phyloP scores from a whole-genome alignment of 2,888 invertebrate species.

The Dichetophora obliterata region DNA sequence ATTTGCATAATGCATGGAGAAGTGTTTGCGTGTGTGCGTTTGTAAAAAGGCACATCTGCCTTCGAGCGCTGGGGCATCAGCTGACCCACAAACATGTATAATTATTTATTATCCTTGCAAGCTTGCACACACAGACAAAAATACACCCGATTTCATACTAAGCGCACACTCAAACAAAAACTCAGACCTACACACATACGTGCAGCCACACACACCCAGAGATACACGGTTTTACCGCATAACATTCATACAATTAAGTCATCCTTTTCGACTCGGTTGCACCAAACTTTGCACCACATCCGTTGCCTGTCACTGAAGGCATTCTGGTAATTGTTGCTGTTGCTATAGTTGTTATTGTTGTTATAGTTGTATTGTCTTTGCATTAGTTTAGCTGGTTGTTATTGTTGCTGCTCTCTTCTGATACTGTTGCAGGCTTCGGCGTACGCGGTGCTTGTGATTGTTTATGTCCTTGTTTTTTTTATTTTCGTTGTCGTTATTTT shows the following conservation, averaged over 20 bases:
- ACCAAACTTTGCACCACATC: too few relatives aligned
- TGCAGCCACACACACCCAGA: too few relatives aligned
- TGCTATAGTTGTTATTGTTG: neutral
- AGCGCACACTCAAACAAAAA: neutral
- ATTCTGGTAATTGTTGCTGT: neutral
- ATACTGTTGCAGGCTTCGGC: too few relatives aligned
- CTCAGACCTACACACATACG: neutral
- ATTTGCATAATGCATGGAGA: neutral
- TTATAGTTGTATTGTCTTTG: too few relatives aligned
- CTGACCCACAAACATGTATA: constrained; percentile 21
- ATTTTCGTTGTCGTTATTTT: neutral
- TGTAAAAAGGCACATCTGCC: neutral
- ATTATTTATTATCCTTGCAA: constrained; percentile 20
- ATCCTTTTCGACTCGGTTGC: too few relatives aligned
- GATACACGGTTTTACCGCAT: neutral
- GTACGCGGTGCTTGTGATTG: neutral
- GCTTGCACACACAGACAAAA: too few relatives aligned
- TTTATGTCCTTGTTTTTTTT: neutral
- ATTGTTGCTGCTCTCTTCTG: too few relatives aligned
- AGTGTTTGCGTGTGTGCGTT: too few relatives aligned
- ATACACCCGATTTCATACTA: too few relatives aligned
- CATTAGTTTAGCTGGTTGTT: too few relatives aligned
- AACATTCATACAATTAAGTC: neutral
- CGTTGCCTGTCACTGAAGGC: too few relatives aligned
- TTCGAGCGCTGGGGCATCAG: neutral